These are phyloP conservation scores for Macrochelys suwanniensis DNA, from an alignment of 2,797 vertebrate species.

Conservation along the genomic window DNA sequence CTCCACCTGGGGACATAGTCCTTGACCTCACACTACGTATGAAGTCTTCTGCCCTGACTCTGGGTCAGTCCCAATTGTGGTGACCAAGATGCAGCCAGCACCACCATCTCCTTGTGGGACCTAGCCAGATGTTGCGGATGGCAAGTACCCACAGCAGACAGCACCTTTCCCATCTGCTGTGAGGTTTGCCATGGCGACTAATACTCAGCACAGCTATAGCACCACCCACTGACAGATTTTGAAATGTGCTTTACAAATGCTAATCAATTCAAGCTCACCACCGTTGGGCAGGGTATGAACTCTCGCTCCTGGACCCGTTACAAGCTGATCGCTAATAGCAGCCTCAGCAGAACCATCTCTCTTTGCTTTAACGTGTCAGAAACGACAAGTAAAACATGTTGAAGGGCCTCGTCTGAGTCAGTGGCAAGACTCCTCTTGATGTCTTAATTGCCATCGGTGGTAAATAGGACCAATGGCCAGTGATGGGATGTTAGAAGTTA, in stretches of 20 bases:
- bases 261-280: background rate
- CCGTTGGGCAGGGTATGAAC: background rate
- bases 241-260: background rate
- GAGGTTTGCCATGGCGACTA: background rate
- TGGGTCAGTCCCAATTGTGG: background rate
- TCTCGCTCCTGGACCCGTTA: too few relatives aligned
- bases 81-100: background rate
- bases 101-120: background rate
- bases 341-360: background rate
- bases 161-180: background rate
- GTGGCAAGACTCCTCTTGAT: background rate
- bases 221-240: background rate
- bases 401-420: background rate
- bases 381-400: background rate
- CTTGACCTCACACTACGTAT: background rate
- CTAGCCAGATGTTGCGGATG: background rate
- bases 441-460: too few relatives aligned
- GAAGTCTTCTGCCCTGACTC: background rate
- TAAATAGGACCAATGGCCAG: too few relatives aligned
- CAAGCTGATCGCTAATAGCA: background rate
- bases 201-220: background rate
- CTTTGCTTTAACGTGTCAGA: background rate
- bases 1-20: accelerated
- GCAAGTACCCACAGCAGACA: background rate
- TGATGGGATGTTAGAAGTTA: too few relatives aligned